phyloP scores from a whole-genome alignment of 2,888 invertebrate genomes.

The Polymixis flavicincta region DNA sequence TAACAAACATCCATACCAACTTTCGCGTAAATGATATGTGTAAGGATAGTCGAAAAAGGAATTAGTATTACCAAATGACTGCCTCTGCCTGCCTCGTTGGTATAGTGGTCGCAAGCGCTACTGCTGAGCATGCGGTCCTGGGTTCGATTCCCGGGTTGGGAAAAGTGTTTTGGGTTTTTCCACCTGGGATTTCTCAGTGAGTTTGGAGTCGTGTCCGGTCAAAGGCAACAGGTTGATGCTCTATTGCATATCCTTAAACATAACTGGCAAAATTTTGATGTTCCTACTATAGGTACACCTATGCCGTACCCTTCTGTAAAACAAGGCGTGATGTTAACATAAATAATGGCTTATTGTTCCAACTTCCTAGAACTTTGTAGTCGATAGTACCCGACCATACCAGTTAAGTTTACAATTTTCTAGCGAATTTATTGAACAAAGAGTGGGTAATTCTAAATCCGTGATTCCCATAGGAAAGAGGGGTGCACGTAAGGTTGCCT shows the following conservation, averaged over 20 bases:
- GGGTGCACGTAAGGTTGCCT: no score
- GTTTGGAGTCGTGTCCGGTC: no score
- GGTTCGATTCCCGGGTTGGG: background rate
- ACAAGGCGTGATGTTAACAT: background rate
- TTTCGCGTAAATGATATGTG: no score
- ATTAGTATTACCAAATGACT: background rate
- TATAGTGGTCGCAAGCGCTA: background rate
- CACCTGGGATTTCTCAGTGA: background rate
- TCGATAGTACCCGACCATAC: background rate
- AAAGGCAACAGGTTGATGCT: no score
- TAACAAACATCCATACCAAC: no score
- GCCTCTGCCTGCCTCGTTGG: background rate
- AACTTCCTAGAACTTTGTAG: background rate
- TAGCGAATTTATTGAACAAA: background rate
- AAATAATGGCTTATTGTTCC: background rate
- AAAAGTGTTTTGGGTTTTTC: background rate
- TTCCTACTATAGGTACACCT: background rate
- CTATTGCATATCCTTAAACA: background rate
- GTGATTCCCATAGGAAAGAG: slow-evolving; percentile 9
- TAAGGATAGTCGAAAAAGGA: no score
- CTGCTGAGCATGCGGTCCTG: no score
- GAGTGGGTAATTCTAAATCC: background rate
- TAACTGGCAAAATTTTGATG: background rate
- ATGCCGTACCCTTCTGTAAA: background rate
- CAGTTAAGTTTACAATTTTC: background rate